Percentiles rank a stretch among this genome's conserved stretches.
Conservation (phyloP, 2,113 vertebrate species). For the Gymnobelideus leadbeateri region DNA sequence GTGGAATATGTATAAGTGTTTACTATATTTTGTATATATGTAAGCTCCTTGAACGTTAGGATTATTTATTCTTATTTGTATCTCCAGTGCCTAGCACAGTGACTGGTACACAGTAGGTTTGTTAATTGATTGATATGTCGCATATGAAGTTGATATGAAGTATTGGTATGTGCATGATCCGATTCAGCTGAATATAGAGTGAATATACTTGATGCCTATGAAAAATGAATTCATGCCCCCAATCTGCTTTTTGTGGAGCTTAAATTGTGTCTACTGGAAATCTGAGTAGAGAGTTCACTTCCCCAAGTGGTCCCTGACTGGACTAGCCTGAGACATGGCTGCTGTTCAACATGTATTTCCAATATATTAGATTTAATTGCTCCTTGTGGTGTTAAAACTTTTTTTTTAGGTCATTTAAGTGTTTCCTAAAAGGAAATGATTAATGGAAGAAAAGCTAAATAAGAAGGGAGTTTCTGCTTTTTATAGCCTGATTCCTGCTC, state of each 20-base stretch:
- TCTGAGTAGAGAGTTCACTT: neutral
- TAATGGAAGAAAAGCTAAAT: slow-evolving; percentile 1
- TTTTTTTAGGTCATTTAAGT: slow-evolving; percentile 17
- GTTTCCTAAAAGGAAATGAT: slow-evolving; percentile 18
- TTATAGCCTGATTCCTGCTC: neutral
- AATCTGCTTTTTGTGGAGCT: neutral
- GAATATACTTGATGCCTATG: slow-evolving; percentile 24
- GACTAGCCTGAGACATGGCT: slow-evolving; percentile 50
- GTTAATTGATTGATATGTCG: neutral
- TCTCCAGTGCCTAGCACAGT: neutral
- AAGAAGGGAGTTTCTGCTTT: slow-evolving; percentile 29
- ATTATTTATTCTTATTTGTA: neutral
- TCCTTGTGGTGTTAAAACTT: neutral
- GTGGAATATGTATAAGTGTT: neutral
- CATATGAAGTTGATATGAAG: slow-evolving; percentile 33
- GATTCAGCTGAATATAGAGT: slow-evolving; percentile 30
- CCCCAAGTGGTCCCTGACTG: neutral
- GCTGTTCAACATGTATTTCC: slow-evolving; percentile 39
- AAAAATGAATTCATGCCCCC: slow-evolving; percentile 65
- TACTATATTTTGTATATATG: neutral
- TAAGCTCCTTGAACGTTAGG: neutral
- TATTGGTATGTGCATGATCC: slow-evolving; percentile 33
- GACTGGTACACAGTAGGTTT: neutral
- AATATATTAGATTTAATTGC: slow-evolving; percentile 54
- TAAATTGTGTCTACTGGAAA: slow-evolving; percentile 17